A percentile compares a stretch with the other conserved stretches of the same genome.
phyloP scores from a whole-genome alignment of 2,113 vertebrate genomes.

The Thermophis baileyi region DNA sequence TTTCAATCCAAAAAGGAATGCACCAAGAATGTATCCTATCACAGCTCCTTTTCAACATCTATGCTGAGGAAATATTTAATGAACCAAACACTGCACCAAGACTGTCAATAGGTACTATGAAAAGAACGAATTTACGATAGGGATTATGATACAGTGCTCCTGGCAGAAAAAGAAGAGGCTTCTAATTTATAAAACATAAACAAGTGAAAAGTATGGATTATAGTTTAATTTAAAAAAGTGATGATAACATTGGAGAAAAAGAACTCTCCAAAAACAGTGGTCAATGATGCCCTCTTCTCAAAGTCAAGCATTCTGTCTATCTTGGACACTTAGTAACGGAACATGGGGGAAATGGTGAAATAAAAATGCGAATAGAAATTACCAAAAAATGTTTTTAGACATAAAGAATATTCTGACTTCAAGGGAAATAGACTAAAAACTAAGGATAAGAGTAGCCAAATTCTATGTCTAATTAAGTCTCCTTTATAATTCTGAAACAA shows the following conservation, averaged over 20 bases:
- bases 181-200: neutral
- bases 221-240: neutral
- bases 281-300: neutral
- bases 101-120: neutral
- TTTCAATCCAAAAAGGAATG: neutral
- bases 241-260: neutral
- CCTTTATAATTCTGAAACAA: neutral
- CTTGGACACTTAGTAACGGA: neutral
- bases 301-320: neutral
- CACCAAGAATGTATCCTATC: neutral
- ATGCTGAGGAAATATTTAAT: neutral
- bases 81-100: neutral
- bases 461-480: neutral
- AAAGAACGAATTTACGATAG: neutral
- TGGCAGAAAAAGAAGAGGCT: neutral
- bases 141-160: neutral
- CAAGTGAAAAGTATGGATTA: neutral
- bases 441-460: neutral
- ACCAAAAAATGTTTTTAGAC: neutral
- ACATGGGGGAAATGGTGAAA: neutral
- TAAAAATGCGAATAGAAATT: neutral
- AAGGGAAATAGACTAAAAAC: neutral
- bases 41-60: neutral
- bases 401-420: neutral
- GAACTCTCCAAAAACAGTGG: neutral